Evolutionary conservation across 1,140 invertebrate genomes (phyloP).

Genomic region (Pseudoatta argentina): DNA sequence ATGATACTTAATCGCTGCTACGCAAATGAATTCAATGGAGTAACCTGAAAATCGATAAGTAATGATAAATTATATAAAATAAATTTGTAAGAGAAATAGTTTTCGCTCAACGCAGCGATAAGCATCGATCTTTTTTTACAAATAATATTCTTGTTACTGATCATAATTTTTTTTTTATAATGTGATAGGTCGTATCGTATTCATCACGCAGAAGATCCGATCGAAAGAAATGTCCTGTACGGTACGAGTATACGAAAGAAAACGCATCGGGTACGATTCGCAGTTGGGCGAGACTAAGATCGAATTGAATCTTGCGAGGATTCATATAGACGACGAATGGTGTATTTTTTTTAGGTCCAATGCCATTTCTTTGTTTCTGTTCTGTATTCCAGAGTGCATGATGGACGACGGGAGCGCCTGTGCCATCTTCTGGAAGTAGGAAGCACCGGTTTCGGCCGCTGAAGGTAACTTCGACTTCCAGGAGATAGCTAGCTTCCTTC

Average conservation of each 20-base stretch:
- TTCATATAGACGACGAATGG: constrained; percentile 68
- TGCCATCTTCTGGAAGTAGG: constrained; percentile 89
- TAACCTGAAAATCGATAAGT: background rate
- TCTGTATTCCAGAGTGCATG: constrained; percentile 89
- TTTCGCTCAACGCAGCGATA: constrained; percentile 4
- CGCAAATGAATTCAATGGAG: background rate
- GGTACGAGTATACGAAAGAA: constrained; percentile 65
- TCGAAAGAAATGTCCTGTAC: constrained; percentile 79
- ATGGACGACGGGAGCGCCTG: constrained; percentile 88
- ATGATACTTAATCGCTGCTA: background rate
- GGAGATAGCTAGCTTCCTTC: constrained; percentile 88
- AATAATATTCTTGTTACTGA: constrained; percentile 35
- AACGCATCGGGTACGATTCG: constrained; percentile 34
- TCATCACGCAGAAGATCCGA: constrained; percentile 28
- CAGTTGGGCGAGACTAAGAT: constrained; percentile 53
- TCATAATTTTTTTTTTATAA: constrained; percentile 41
- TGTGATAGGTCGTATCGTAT: constrained; percentile 52
- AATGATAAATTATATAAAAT: background rate
- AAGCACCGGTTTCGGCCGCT: constrained; percentile 87
- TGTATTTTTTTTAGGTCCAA: constrained; percentile 76
- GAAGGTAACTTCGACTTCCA: constrained; percentile 88
- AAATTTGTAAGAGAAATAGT: background rate
- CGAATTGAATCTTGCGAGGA: constrained; percentile 55
- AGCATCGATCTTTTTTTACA: background rate
- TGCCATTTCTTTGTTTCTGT: constrained; percentile 87